Evolutionary conservation across 2,797 vertebrate genomes (phyloP).

Genomic region (Gymnocypris eckloni): DNA sequence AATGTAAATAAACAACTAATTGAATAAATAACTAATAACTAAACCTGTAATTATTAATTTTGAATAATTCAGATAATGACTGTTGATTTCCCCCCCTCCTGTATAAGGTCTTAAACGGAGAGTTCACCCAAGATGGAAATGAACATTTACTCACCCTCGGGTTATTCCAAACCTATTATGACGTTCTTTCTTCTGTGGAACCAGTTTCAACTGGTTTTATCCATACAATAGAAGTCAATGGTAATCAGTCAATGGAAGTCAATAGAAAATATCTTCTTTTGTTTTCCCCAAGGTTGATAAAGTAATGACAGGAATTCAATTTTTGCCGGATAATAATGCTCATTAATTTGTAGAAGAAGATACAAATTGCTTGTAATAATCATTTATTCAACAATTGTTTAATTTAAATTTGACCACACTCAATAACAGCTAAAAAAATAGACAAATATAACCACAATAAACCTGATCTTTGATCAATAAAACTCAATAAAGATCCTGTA

Average conservation of each 20-base stretch:
- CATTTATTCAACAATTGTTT: background rate
- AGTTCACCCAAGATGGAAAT: background rate
- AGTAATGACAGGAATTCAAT: background rate
- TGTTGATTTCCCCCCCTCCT: background rate
- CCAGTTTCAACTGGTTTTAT: background rate
- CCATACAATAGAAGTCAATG: background rate
- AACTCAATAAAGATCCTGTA: background rate
- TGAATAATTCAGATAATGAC: background rate
- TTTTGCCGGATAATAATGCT: background rate
- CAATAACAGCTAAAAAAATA: background rate
- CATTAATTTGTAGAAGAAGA: background rate
- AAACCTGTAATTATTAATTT: background rate
- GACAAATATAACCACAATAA: background rate
- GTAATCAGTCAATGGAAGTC: background rate
- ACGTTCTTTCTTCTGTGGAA: background rate
- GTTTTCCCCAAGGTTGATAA: background rate
- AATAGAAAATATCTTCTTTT: background rate
- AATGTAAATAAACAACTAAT: conserved; percentile 9
- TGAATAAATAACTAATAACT: background rate
- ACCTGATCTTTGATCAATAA: background rate
- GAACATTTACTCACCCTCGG: background rate
- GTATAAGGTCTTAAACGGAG: background rate
- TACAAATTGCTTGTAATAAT: background rate
- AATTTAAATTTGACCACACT: background rate
- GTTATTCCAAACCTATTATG: background rate